phyloP scores from a whole-genome alignment of 2,797 vertebrate genomes.

The Microctenopoma steveboyesi region DNA sequence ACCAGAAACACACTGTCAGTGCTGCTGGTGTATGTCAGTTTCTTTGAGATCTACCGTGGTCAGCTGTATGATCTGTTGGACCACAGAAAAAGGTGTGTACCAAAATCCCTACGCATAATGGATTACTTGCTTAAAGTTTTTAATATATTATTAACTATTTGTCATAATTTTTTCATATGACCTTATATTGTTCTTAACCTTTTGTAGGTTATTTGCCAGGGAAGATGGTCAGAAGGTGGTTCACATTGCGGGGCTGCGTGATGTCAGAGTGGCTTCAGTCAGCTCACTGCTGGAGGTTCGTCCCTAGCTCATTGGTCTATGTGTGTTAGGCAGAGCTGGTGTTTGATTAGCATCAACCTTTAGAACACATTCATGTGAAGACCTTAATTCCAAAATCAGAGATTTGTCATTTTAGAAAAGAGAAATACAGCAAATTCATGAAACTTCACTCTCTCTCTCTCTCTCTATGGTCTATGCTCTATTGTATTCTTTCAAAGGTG shows the following conservation, averaged over 20 bases:
- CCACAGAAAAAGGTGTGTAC: slow-evolving; percentile 87
- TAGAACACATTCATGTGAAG: not conserved
- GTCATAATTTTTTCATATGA: too few relatives aligned
- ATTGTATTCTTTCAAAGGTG: slow-evolving; percentile 73
- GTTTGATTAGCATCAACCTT: not conserved
- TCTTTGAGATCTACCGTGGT: slow-evolving; percentile 95
- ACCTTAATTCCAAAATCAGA: slow-evolving; percentile 9
- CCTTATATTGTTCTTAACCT: too few relatives aligned
- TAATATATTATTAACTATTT: too few relatives aligned
- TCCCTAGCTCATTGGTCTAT: not conserved
- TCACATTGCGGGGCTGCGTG: slow-evolving; percentile 88
- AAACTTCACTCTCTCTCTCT: not conserved
- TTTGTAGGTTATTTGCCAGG: slow-evolving; percentile 88
- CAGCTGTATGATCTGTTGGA: slow-evolving; percentile 93
- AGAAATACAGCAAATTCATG: not conserved
- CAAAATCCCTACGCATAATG: not conserved
- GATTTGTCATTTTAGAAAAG: not conserved
- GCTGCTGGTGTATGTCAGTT: slow-evolving; percentile 88
- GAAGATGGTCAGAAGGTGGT: slow-evolving; percentile 90
- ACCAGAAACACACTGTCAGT: slow-evolving; percentile 41
- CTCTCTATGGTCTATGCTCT: not conserved
- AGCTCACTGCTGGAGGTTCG: slow-evolving; percentile 88
- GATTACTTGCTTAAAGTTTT: not conserved
- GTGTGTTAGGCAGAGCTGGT: not conserved
- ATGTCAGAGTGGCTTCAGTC: slow-evolving; percentile 87